A percentile compares a stretch with the other conserved stretches of the same genome.
These are phyloP conservation scores for Odontomyia ornata DNA, from an alignment of 2,888 invertebrate species.

Conservation along the genomic window DNA sequence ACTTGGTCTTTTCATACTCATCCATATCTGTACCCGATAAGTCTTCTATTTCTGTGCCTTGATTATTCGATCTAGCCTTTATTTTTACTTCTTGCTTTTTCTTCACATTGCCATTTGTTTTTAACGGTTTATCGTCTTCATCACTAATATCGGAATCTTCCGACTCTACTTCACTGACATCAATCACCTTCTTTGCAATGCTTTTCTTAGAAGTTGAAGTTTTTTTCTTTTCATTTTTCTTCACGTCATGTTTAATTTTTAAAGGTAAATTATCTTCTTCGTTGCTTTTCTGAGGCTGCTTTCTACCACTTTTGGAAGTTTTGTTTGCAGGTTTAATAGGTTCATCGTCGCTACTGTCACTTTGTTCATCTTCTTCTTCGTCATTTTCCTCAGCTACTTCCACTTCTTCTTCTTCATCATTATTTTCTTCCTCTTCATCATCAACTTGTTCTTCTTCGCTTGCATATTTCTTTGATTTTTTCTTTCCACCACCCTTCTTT, in stretches of 20 bases:
- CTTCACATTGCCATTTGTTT: conserved; percentile 50
- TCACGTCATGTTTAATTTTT: too few species aligned
- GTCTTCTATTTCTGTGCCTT: background rate
- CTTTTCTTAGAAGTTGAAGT: conserved; percentile 42
- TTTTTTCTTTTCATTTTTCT: conserved; percentile 45
- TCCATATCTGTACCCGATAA: background rate
- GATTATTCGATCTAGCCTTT: conserved; percentile 49
- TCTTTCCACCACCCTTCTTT: background rate
- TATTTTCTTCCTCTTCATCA: conserved; percentile 54
- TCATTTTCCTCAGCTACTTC: conserved; percentile 54
- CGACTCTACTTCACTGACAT: too few species aligned
- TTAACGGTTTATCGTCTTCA: conserved; percentile 47
- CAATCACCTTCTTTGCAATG: background rate
- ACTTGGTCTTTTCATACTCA: background rate
- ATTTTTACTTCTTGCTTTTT: conserved; percentile 49
- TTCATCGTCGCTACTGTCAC: conserved; percentile 47
- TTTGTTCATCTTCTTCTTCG: conserved; percentile 57
- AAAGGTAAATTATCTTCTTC: conserved; percentile 37
- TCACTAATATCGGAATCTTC: conserved; percentile 47
- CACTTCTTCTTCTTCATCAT: conserved; percentile 58
- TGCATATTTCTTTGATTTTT: conserved; percentile 55
- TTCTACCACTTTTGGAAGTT: conserved; percentile 44
- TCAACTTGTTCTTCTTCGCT: conserved; percentile 53
- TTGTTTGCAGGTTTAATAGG: conserved; percentile 12
- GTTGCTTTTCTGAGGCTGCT: conserved; percentile 52